These are phyloP conservation scores for Euclidia mi DNA, from an alignment of 2,888 invertebrate species.

Conservation along the genomic window DNA sequence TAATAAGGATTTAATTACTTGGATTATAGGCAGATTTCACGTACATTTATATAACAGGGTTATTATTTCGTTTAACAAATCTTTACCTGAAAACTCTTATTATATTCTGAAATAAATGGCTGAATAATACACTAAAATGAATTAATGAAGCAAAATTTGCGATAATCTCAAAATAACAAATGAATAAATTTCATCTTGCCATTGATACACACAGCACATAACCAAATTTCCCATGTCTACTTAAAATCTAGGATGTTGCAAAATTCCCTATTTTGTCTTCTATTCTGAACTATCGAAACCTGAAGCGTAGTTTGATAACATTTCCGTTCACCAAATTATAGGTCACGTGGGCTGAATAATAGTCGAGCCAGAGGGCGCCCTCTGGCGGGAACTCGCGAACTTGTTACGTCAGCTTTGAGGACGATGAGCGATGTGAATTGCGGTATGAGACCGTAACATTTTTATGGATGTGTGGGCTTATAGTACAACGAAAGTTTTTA, in stretches of 20 bases:
- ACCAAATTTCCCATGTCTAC: conserved; percentile 10
- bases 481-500: no score
- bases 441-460: neutral
- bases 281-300: conserved; percentile 51
- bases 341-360: conserved; percentile 64
- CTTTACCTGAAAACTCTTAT: no score
- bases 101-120: no score
- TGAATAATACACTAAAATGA: no score
- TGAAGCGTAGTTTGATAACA: conserved; percentile 63
- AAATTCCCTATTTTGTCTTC: conserved; percentile 21
- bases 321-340: conserved; percentile 64
- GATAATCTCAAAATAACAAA: no score
- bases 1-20: no score
- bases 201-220: neutral
- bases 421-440: neutral
- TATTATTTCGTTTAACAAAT: no score
- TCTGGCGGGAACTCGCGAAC: conserved; percentile 27
- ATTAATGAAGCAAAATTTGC: no score
- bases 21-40: no score
- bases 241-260: neutral
- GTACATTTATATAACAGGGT: no score
- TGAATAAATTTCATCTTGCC: neutral
- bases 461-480: neutral
- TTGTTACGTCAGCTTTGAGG: conserved; percentile 11
- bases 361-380: conserved; percentile 37